Percentiles rank a stretch among this genome's conserved stretches.
These are phyloP conservation scores for Struthio camelus DNA, from an alignment of 2,113 vertebrate species.

Conservation along the genomic window DNA sequence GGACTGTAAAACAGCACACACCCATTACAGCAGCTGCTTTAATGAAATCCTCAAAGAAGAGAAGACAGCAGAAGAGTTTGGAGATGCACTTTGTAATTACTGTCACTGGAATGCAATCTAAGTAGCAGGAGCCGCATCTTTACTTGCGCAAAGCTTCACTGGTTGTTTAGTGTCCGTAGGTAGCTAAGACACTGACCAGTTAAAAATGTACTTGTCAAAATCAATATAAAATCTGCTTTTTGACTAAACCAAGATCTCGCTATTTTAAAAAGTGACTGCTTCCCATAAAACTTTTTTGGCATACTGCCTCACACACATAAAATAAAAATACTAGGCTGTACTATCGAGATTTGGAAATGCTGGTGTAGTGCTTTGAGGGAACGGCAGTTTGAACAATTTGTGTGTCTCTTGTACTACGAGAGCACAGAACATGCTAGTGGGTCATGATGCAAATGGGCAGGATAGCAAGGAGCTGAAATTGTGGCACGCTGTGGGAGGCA, in stretches of 20 bases:
- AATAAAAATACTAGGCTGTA: background rate
- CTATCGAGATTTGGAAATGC: background rate
- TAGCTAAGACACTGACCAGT: background rate
- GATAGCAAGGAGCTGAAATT: background rate
- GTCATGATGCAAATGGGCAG: background rate
- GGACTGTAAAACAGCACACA: background rate
- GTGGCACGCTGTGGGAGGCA: background rate
- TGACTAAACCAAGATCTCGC: background rate
- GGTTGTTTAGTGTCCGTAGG: background rate
- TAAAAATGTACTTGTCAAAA: background rate
- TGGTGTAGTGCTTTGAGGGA: background rate
- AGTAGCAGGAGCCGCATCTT: background rate
- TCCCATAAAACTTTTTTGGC: background rate
- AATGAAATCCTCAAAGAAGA: background rate
- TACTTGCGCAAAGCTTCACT: background rate
- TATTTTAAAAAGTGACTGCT: background rate
- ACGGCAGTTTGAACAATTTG: fast-evolving
- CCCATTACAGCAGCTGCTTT: background rate
- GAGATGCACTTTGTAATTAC: background rate
- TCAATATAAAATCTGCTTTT: background rate
- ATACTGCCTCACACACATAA: background rate
- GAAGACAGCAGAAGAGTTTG: background rate
- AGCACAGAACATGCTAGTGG: background rate
- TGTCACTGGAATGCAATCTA: background rate
- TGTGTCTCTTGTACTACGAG: background rate